phyloP scores from a whole-genome alignment of 2,113 vertebrate genomes.

The Hemicordylus capensis region DNA sequence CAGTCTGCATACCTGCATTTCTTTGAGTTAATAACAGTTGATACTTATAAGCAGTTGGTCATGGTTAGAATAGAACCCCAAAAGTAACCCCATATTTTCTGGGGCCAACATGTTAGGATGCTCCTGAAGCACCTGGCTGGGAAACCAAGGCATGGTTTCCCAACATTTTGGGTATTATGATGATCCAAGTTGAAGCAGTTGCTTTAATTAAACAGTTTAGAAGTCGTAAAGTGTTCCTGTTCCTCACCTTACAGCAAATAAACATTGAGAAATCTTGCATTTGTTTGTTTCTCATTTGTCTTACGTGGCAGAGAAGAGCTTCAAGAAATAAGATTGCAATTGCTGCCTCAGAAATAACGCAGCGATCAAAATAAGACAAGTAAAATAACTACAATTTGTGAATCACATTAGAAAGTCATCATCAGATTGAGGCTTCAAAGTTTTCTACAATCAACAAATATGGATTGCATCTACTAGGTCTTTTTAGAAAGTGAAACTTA shows the following conservation, averaged over 20 bases:
- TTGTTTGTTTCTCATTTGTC: not conserved
- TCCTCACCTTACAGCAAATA: not conserved
- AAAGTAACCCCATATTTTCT: constrained; percentile 25
- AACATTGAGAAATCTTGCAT: constrained; percentile 1
- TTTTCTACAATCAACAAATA: not conserved
- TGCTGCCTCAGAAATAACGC: not conserved
- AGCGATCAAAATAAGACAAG: not conserved
- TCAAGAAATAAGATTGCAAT: not conserved
- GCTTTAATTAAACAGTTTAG: constrained; percentile 61
- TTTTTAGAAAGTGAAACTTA: not conserved
- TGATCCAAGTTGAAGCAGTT: constrained; percentile 61
- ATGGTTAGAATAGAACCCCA: constrained; percentile 33
- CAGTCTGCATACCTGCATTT: constrained; percentile 21
- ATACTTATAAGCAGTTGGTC: constrained; percentile 50
- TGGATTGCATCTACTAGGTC: not conserved
- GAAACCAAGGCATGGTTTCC: no score
- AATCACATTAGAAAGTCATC: not conserved
- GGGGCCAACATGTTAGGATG: constrained; percentile 29
- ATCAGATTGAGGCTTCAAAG: constrained; percentile 1
- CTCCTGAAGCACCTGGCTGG: constrained; percentile 44
- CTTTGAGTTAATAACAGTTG: not conserved
- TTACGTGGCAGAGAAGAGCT: not conserved
- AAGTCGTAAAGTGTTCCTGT: constrained; percentile 44
- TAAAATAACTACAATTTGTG: not conserved
- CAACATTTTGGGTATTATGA: not conserved